Evolutionary conservation across 2,797 vertebrate genomes (phyloP).

Genomic region (Tinamus major): DNA sequence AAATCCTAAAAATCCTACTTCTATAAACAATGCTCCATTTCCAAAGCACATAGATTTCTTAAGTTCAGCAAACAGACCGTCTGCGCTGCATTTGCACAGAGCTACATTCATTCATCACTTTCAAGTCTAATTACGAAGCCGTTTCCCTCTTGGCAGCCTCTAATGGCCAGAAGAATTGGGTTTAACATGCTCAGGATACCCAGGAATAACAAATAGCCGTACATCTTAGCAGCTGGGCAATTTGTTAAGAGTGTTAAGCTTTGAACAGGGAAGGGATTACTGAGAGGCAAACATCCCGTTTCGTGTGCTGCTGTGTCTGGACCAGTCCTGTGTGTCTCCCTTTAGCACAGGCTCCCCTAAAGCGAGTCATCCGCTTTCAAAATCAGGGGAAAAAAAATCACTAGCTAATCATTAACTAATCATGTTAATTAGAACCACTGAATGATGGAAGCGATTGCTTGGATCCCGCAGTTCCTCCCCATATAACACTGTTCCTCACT

Average conservation of each 20-base stretch:
- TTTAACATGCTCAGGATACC: constrained; percentile 60
- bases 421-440: not conserved
- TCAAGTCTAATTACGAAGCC: constrained; percentile 65
- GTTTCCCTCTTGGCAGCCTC: constrained; percentile 68
- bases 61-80: constrained; percentile 66
- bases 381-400: not conserved
- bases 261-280: constrained; percentile 2
- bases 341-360: not conserved
- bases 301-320: not conserved
- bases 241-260: constrained; percentile 59
- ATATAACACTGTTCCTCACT: not conserved
- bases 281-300: constrained; percentile 28
- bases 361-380: not conserved
- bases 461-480: not conserved
- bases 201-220: constrained; percentile 58
- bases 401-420: not conserved
- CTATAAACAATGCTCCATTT: constrained; percentile 62
- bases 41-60: constrained; percentile 69
- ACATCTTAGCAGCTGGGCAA: constrained; percentile 66
- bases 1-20: constrained; percentile 72
- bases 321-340: not conserved
- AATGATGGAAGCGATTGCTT: not conserved
- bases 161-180: constrained; percentile 65
- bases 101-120: constrained; percentile 66
- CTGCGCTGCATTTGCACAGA: constrained; percentile 60